Evolutionary conservation across 2,797 vertebrate species (phyloP).

Genomic region (Alcedo atthis): DNA sequence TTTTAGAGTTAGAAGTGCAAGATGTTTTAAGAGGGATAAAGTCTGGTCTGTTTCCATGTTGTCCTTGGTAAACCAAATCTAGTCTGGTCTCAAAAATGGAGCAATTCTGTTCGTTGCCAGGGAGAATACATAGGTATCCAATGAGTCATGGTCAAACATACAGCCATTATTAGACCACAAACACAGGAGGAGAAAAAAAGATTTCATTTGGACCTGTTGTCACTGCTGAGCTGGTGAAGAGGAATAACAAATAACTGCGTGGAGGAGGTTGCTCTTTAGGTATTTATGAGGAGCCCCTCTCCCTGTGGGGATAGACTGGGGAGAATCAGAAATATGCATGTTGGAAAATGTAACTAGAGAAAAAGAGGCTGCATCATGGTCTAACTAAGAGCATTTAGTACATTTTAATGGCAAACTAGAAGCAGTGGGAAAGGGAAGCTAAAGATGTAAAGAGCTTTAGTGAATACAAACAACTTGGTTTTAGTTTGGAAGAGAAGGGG

Average conservation of each 20-base stretch:
- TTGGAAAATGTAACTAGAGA: slow-evolving; percentile 59
- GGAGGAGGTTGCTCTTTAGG: slow-evolving; percentile 67
- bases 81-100: slow-evolving; percentile 67
- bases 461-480: background rate
- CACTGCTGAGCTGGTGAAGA: slow-evolving; percentile 51
- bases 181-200: slow-evolving; percentile 64
- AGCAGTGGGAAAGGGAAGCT: slow-evolving; percentile 1
- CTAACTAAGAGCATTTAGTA: slow-evolving; percentile 18
- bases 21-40: slow-evolving; percentile 62
- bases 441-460: background rate
- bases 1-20: background rate
- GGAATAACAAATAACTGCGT: slow-evolving; percentile 65
- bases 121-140: slow-evolving; percentile 75
- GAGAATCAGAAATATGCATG: slow-evolving; percentile 21
- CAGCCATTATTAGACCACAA: slow-evolving; percentile 71
- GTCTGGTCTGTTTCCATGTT: slow-evolving; percentile 66
- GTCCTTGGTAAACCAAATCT: slow-evolving; percentile 69
- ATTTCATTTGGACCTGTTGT: slow-evolving; percentile 73
- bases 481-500: slow-evolving; percentile 8
- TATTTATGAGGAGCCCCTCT: slow-evolving; percentile 72
- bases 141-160: slow-evolving; percentile 73
- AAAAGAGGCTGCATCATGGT: slow-evolving; percentile 12
- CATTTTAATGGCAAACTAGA: slow-evolving; percentile 18
- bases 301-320: slow-evolving; percentile 56
- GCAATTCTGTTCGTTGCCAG: slow-evolving; percentile 67